Percentiles rank a stretch among this genome's conserved stretches.
These are phyloP conservation scores for Rhaphigaster nebulosa DNA, from an alignment of 2,888 invertebrate species.

Conservation along the genomic window DNA sequence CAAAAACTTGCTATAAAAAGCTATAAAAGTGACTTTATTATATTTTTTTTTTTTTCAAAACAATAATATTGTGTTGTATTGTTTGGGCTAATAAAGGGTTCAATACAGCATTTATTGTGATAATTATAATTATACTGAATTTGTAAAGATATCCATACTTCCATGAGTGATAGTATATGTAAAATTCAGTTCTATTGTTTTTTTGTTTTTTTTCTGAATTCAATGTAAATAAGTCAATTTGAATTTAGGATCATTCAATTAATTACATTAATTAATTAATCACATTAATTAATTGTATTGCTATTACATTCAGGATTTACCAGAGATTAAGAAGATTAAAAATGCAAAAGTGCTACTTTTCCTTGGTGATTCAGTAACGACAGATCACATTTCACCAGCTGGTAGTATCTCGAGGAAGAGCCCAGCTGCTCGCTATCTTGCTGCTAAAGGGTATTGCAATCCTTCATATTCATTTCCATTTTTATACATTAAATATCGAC, in stretches of 20 bases:
- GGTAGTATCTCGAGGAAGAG: constrained; percentile 97
- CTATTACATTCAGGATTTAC: constrained; percentile 72
- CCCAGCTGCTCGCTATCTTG: constrained; percentile 88
- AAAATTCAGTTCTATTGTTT: too few species aligned
- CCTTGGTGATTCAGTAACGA: constrained; percentile 96
- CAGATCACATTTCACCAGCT: constrained; percentile 98
- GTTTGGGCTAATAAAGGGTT: too few species aligned
- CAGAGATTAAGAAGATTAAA: constrained; percentile 74
- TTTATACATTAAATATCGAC: neutral
- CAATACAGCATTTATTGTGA: too few species aligned
- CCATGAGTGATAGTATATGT: too few species aligned
- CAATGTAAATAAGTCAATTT: neutral
- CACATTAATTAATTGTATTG: too few species aligned
- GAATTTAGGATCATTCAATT: neutral
- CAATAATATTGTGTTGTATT: too few species aligned
- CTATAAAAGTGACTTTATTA: too few species aligned
- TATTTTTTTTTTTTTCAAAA: too few species aligned
- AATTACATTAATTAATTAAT: too few species aligned
- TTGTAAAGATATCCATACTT: too few species aligned
- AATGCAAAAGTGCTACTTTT: constrained; percentile 87
- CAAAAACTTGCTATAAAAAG: too few species aligned
- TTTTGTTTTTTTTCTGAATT: neutral
- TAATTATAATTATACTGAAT: too few species aligned
- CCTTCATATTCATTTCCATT: neutral
- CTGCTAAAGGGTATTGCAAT: constrained; percentile 75